Conservation (phyloP, 92 coral and sea anemone species). For the Actinernus sp. region DNA sequence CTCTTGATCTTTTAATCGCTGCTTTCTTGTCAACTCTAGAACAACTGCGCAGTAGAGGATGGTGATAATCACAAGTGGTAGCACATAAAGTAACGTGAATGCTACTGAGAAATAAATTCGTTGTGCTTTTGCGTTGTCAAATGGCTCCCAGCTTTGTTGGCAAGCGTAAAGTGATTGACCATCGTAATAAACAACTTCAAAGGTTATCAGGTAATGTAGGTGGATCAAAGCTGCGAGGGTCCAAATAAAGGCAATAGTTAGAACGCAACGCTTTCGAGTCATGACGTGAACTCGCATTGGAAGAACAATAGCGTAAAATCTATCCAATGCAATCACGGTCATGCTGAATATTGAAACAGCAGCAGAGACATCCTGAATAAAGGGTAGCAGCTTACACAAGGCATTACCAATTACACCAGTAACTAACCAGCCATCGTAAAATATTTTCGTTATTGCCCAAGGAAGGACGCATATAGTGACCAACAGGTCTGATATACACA, state of each 20-base stretch:
- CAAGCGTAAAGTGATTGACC: constrained; percentile 5
- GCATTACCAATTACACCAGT: constrained; percentile 41
- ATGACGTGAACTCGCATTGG: constrained; percentile 29
- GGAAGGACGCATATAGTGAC: constrained; percentile 29
- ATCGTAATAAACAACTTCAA: constrained; percentile 9
- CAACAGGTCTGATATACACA: constrained; percentile 51
- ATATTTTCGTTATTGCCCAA: constrained; percentile 2
- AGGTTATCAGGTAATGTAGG: constrained; percentile 17
- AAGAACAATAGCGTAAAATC: constrained; percentile 63
- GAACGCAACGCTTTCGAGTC: constrained; percentile 22
- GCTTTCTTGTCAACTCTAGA: constrained; percentile 25
- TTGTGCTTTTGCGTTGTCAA: neutral
- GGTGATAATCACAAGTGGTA: constrained; percentile 56
- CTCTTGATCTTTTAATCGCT: constrained; percentile 37
- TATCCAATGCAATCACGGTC: constrained; percentile 61
- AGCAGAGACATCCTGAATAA: constrained; percentile 20
- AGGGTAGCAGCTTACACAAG: constrained; percentile 50
- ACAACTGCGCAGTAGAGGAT: constrained; percentile 56
- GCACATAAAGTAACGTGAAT: constrained; percentile 24
- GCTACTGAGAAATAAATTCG: constrained; percentile 15
- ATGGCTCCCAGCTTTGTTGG: constrained; percentile 10
- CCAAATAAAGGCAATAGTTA: constrained; percentile 27
- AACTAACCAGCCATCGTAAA: constrained; percentile 8
- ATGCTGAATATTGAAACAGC: constrained; percentile 67
- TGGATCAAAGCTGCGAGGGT: constrained; percentile 24